Conservation (phyloP, 1,140 invertebrate genomes). For the Nylanderia fulva region DNA sequence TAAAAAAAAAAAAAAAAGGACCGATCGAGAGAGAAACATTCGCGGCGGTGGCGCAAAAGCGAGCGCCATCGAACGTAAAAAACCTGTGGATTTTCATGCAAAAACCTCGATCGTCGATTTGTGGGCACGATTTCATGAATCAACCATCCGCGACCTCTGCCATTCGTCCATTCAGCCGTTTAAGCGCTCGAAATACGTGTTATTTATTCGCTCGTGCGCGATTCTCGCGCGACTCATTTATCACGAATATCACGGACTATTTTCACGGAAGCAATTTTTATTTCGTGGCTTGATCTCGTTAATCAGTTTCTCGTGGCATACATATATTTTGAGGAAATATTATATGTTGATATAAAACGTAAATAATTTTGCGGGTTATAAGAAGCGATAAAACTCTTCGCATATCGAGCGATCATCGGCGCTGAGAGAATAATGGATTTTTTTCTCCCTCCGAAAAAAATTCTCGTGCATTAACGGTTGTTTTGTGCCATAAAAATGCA, state of each 20-base stretch:
- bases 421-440: not conserved
- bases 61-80: conserved; percentile 31
- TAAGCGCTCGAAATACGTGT: conserved; percentile 70
- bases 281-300: conserved; percentile 15
- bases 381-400: not conserved
- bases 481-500: conserved; percentile 58
- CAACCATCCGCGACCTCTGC: conserved; percentile 22
- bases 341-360: not conserved
- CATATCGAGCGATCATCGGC: not conserved
- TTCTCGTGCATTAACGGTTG: not conserved
- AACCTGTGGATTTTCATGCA: conserved; percentile 65
- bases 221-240: conserved; percentile 47
- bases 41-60: not conserved
- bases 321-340: not conserved
- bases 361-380: not conserved
- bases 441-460: not conserved
- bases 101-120: conserved; percentile 63
- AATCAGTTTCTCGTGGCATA: not conserved
- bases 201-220: conserved; percentile 68
- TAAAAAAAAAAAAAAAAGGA: not conserved
- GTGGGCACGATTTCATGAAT: conserved; percentile 53
- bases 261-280: not conserved
- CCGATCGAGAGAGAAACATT: not conserved
- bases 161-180: conserved; percentile 55
- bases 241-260: not conserved